These are phyloP conservation scores for Ochotona curzoniae DNA, from an alignment of 2,113 vertebrate genomes.

Conservation along the genomic window DNA sequence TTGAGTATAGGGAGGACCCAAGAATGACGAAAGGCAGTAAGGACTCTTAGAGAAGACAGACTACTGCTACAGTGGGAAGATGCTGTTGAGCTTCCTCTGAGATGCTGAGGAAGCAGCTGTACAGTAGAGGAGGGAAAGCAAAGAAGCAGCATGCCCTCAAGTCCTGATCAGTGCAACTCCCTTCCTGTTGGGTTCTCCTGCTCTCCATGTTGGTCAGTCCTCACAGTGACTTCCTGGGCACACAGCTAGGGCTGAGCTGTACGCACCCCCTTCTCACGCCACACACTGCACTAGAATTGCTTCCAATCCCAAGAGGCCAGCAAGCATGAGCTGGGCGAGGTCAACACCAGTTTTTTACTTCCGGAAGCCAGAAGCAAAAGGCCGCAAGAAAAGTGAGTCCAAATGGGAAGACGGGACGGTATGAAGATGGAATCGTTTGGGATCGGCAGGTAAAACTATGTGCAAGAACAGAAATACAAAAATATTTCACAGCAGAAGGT, in stretches of 20 bases:
- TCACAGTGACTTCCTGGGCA: not conserved
- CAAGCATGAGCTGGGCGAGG: not conserved
- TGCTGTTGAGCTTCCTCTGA: not conserved
- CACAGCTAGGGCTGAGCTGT: not conserved
- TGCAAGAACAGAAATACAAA: not conserved
- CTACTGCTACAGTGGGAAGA: not conserved
- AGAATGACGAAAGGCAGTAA: not conserved
- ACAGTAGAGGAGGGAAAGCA: not conserved
- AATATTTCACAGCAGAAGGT: not conserved
- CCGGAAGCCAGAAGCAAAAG: not conserved
- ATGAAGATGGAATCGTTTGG: not conserved
- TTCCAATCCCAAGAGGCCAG: not conserved
- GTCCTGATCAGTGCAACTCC: too few species aligned
- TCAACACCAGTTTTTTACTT: not conserved
- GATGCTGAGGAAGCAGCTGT: not conserved
- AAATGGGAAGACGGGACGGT: not conserved
- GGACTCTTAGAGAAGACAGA: not conserved
- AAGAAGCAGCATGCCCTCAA: not conserved
- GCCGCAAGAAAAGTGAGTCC: slow-evolving; percentile 25
- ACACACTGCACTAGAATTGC: not conserved
- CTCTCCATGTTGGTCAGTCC: fast-evolving
- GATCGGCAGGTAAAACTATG: not conserved
- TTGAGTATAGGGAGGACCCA: not conserved
- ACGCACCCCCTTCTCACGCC: not conserved
- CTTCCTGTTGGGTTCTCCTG: fast-evolving